Evolutionary conservation across 64 coral and sea anemone genomes (phyloP).

Genomic region (Montipora foliosa): DNA sequence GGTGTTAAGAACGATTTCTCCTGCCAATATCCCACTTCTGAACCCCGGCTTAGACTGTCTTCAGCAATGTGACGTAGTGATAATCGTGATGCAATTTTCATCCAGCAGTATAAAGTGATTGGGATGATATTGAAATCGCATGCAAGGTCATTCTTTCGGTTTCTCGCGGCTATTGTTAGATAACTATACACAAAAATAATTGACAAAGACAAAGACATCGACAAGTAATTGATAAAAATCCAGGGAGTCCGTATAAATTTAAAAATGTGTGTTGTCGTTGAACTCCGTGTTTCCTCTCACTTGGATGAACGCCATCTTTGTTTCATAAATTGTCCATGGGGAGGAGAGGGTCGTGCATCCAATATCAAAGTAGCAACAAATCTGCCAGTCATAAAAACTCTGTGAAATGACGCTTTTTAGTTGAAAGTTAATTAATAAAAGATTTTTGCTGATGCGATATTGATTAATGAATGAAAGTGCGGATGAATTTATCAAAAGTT

Average conservation of each 20-base stretch:
- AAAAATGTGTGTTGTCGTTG: background rate
- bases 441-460: no score
- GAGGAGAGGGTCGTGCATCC: background rate
- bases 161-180: background rate
- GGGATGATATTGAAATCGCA: background rate
- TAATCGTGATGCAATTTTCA: background rate
- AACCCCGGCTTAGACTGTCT: background rate
- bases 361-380: no score
- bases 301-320: background rate
- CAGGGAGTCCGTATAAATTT: background rate
- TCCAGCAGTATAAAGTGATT: background rate
- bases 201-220: background rate
- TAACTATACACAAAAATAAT: background rate
- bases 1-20: no score
- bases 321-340: background rate
- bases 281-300: background rate
- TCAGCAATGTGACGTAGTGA: background rate
- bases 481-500: no score
- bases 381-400: no score
- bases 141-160: background rate
- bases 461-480: no score
- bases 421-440: no score
- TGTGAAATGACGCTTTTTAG: no score
- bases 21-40: no score
- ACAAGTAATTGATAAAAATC: background rate